Conservation (phyloP, 2,797 vertebrate genomes). For the Epinephelus coioides region DNA sequence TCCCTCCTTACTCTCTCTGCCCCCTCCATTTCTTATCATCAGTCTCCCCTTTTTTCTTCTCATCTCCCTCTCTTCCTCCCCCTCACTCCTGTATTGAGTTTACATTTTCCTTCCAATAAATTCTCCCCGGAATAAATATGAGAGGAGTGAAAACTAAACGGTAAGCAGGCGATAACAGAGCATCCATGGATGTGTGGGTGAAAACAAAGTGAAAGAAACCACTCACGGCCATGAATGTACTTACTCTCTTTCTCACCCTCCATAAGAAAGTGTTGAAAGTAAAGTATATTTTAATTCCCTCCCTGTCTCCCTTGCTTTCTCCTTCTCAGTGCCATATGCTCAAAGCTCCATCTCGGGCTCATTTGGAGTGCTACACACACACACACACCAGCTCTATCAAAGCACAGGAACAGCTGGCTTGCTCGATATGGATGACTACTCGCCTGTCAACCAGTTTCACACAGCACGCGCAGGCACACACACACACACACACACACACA, state of each 20-base stretch:
- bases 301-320: slow-evolving; percentile 57
- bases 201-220: slow-evolving; percentile 65
- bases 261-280: slow-evolving; percentile 58
- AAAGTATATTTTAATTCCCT: slow-evolving; percentile 69
- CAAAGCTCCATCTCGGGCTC: slow-evolving; percentile 79
- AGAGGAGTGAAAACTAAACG: slow-evolving; percentile 48
- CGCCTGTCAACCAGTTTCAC: slow-evolving; percentile 80
- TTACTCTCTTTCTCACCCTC: slow-evolving; percentile 34
- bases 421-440: slow-evolving; percentile 83
- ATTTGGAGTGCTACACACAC: slow-evolving; percentile 74
- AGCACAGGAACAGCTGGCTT: slow-evolving; percentile 85
- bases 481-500: too few relatives aligned
- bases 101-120: slow-evolving; percentile 50
- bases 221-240: slow-evolving; percentile 52
- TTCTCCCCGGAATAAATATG: slow-evolving; percentile 49
- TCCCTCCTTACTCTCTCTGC: slow-evolving; percentile 16
- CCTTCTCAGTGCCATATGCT: slow-evolving; percentile 84
- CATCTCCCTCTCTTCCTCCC: slow-evolving; percentile 8
- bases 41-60: slow-evolving; percentile 15
- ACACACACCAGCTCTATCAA: slow-evolving; percentile 67
- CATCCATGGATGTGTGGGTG: slow-evolving; percentile 57
- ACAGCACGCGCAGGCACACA: slow-evolving; percentile 16
- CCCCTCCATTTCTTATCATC: slow-evolving; percentile 29
- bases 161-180: slow-evolving; percentile 32
- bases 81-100: slow-evolving; percentile 36